Percentiles rank a stretch among this genome's conserved stretches.
Conservation (phyloP, 2,888 invertebrate genomes). For the Brachyptera risi region DNA sequence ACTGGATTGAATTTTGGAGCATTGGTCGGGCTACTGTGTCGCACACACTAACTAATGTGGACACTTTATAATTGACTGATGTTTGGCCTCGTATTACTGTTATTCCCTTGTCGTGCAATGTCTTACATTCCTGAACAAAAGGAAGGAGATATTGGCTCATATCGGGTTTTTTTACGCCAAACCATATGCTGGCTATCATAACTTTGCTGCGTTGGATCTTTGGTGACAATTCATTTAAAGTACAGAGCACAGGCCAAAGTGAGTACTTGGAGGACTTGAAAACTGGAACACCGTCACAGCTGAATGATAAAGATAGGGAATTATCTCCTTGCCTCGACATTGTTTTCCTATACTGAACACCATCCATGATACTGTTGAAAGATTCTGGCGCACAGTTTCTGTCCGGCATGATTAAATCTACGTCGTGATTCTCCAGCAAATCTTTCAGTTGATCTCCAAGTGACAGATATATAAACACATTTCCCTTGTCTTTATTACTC, state of each 20-base stretch:
- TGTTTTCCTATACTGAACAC: background rate
- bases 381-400: background rate
- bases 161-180: background rate
- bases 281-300: constrained; percentile 6
- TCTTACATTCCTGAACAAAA: background rate
- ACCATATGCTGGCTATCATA: constrained; percentile 9
- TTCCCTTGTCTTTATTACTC: background rate
- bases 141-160: background rate
- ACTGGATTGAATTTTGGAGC: constrained; percentile 24
- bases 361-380: background rate
- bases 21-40: constrained; percentile 25
- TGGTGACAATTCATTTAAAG: background rate
- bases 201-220: background rate
- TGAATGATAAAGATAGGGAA: background rate
- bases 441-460: background rate
- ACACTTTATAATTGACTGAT: background rate
- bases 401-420: background rate
- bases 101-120: background rate
- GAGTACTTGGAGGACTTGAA: background rate
- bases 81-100: background rate
- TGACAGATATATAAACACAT: background rate
- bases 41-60: background rate
- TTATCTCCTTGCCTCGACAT: background rate
- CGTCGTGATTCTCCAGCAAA: background rate
- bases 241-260: background rate